These are phyloP conservation scores for Bombus confusus DNA, from an alignment of 1,140 invertebrate genomes.

Conservation along the genomic window DNA sequence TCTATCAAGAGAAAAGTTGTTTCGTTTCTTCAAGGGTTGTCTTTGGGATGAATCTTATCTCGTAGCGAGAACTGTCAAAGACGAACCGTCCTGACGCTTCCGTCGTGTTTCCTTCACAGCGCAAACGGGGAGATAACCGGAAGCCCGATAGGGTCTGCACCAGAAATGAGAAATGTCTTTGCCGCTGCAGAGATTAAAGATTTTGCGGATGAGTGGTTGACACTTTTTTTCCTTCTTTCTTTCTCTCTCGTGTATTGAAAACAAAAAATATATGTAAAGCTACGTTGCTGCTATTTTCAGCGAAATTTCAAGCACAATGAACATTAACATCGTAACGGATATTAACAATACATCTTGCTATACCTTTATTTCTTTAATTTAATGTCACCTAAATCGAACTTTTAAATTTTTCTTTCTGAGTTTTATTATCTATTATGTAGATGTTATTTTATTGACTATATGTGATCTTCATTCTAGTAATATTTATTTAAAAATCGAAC, in stretches of 20 bases:
- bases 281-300: neutral
- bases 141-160: slow-evolving; percentile 77
- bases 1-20: slow-evolving; percentile 52
- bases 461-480: neutral
- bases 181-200: slow-evolving; percentile 70
- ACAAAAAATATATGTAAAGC: neutral
- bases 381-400: neutral
- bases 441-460: neutral
- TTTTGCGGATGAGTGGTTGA: slow-evolving; percentile 64
- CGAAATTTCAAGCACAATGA: neutral
- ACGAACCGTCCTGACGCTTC: slow-evolving; percentile 76
- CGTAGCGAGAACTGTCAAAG: slow-evolving; percentile 78
- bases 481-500: neutral
- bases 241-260: neutral
- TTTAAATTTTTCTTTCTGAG: neutral
- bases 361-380: neutral
- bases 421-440: neutral
- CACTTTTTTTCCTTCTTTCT: slow-evolving; percentile 36
- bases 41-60: slow-evolving; percentile 77
- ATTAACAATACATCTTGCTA: neutral
- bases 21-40: slow-evolving; percentile 64
- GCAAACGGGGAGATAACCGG: slow-evolving; percentile 78
- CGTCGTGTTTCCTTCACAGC: slow-evolving; percentile 68
- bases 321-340: neutral
- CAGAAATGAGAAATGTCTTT: slow-evolving; percentile 82